phyloP scores from a whole-genome alignment of 2,888 invertebrate species.

The Timandra comae region DNA sequence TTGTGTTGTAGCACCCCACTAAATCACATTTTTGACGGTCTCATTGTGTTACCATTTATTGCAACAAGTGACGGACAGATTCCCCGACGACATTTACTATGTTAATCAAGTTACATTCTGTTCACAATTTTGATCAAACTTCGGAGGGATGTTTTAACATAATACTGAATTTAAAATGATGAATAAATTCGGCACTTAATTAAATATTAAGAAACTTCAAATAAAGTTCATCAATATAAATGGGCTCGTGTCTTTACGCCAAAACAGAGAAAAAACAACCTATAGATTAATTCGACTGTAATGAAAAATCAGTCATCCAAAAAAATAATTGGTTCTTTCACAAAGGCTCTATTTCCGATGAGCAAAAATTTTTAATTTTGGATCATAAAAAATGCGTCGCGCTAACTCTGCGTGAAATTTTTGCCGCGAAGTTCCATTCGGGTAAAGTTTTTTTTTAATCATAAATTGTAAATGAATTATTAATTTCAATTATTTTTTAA shows the following conservation, averaged over 20 bases:
- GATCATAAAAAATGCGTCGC: conserved; percentile 6
- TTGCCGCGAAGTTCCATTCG: conserved; percentile 2
- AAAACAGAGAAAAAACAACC: conserved; percentile 47
- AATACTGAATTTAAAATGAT: no score
- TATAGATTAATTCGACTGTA: conserved; percentile 52
- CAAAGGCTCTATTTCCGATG: conserved; percentile 56
- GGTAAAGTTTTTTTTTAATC: conserved; percentile 3
- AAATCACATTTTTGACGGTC: conserved; percentile 54
- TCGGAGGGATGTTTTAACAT: background rate
- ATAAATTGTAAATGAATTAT: conserved; percentile 1
- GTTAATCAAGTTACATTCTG: conserved; percentile 15
- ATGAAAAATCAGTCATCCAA: conserved; percentile 58
- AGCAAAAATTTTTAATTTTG: conserved; percentile 33
- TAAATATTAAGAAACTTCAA: no score
- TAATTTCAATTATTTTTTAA: conserved; percentile 3
- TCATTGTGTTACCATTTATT: conserved; percentile 48
- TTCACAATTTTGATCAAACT: conserved; percentile 5
- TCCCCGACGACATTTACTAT: conserved; percentile 17
- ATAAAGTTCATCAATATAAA: background rate
- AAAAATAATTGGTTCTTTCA: conserved; percentile 66
- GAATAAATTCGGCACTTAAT: no score
- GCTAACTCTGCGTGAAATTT: conserved; percentile 4
- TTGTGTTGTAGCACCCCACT: conserved; percentile 57
- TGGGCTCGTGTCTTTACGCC: conserved; percentile 34
- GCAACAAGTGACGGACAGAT: conserved; percentile 30